A percentile compares a stretch with the other conserved stretches of the same genome.
Evolutionary conservation across 2,113 vertebrate genomes (phyloP).

Genomic region (Gadus chalcogrammus): DNA sequence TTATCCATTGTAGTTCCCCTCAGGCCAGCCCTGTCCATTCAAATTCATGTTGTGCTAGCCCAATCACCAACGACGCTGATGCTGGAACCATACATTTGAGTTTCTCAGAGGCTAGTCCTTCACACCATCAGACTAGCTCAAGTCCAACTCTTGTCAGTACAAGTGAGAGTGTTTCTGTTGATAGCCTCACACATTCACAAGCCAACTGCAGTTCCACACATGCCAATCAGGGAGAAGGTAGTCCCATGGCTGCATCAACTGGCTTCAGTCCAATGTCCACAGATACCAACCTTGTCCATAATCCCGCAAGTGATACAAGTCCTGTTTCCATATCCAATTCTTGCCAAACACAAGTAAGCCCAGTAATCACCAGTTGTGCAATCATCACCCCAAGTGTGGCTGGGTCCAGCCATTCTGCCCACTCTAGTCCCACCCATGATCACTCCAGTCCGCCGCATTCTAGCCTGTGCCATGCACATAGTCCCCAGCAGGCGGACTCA

Average conservation of each 20-base stretch:
- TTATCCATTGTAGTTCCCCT: not conserved
- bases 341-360: conserved; percentile 2
- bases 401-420: conserved; percentile 55
- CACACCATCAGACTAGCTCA: not conserved
- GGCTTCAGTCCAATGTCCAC: conserved; percentile 32
- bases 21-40: not conserved
- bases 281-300: conserved; percentile 4
- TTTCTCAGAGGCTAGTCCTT: not conserved
- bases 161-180: conserved; percentile 5
- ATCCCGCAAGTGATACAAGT: conserved; percentile 22
- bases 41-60: not conserved
- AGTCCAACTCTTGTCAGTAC: conserved; percentile 1
- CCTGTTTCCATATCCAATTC: not conserved
- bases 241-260: conserved; percentile 11
- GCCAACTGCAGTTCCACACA: conserved; percentile 15
- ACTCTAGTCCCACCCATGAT: conserved; percentile 45
- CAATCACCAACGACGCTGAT: conserved; percentile 2
- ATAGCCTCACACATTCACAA: conserved; percentile 9
- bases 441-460: conserved; percentile 23
- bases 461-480: conserved; percentile 24
- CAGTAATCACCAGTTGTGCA: conserved; percentile 10
- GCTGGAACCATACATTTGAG: not conserved
- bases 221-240: not conserved
- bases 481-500: conserved; percentile 10
- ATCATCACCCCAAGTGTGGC: conserved; percentile 15